Conservation (phyloP, 2,888 invertebrate genomes). For the Isoperla grammatica region DNA sequence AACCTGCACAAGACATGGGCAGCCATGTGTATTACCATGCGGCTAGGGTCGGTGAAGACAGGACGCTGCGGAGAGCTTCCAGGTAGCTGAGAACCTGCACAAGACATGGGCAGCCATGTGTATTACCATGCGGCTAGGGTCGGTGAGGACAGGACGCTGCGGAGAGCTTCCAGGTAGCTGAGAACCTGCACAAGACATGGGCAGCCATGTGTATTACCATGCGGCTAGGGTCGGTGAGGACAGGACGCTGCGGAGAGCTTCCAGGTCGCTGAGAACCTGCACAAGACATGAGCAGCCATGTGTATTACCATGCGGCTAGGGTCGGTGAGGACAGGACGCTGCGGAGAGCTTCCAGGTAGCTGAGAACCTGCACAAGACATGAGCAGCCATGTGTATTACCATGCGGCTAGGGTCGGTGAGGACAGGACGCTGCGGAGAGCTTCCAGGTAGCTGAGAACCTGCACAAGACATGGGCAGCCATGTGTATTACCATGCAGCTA, state of each 20-base stretch:
- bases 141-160: constrained; percentile 54
- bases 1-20: constrained; percentile 56
- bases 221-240: constrained; percentile 55
- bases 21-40: constrained; percentile 65
- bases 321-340: constrained; percentile 52
- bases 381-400: constrained; percentile 66
- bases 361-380: constrained; percentile 52
- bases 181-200: constrained; percentile 54
- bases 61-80: constrained; percentile 50
- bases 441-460: constrained; percentile 45
- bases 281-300: constrained; percentile 65
- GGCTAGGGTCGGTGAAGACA: constrained; percentile 57
- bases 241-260: constrained; percentile 52
- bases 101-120: constrained; percentile 72
- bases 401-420: constrained; percentile 57
- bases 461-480: constrained; percentile 65
- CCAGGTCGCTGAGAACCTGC: constrained; percentile 44
- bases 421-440: constrained; percentile 51
- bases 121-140: constrained; percentile 57
- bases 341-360: constrained; percentile 50
- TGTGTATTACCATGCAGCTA: constrained; percentile 60
- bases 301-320: constrained; percentile 62
- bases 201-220: constrained; percentile 67
- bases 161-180: constrained; percentile 48
- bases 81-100: constrained; percentile 44